Evolutionary conservation across 1,140 invertebrate genomes (phyloP).

Genomic region (Mesaphorura yosii): DNA sequence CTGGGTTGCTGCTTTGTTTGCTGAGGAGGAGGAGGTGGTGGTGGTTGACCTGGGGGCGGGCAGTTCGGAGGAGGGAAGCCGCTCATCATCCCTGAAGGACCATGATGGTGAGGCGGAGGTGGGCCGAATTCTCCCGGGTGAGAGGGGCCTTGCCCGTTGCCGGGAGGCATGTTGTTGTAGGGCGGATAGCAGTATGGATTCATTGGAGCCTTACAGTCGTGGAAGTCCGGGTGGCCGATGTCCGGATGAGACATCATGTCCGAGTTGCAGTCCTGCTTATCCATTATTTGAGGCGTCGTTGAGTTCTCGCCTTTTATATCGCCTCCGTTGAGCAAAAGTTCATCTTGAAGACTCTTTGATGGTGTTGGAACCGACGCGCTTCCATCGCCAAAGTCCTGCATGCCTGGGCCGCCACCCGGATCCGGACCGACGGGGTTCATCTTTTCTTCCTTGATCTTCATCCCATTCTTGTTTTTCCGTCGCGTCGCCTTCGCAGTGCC

Average conservation of each 20-base stretch:
- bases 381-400: conserved; percentile 16
- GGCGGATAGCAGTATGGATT: conserved; percentile 28
- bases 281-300: conserved; percentile 21
- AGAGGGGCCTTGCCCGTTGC: conserved; percentile 18
- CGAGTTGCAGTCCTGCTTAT: conserved; percentile 19
- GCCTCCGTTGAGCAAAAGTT: conserved; percentile 29
- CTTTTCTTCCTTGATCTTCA: conserved; percentile 27
- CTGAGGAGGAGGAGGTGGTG: conserved; percentile 5
- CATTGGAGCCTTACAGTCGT: conserved; percentile 30
- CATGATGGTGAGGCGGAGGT: background rate
- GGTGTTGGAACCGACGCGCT: conserved; percentile 1
- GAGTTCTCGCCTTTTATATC: conserved; percentile 30
- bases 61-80: too few species aligned
- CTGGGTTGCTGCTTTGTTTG: conserved; percentile 56
- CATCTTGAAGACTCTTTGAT: conserved; percentile 22
- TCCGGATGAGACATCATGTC: conserved; percentile 28
- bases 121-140: conserved; percentile 19
- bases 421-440: conserved; percentile 16
- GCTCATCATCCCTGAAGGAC: conserved; percentile 19
- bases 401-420: conserved; percentile 14
- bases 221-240: conserved; percentile 26
- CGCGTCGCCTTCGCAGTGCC: conserved; percentile 20
- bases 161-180: conserved; percentile 29
- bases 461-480: conserved; percentile 28
- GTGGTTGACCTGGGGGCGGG: conserved; percentile 1